phyloP scores from a whole-genome alignment of 2,113 vertebrate genomes.

The Cacatua alba region DNA sequence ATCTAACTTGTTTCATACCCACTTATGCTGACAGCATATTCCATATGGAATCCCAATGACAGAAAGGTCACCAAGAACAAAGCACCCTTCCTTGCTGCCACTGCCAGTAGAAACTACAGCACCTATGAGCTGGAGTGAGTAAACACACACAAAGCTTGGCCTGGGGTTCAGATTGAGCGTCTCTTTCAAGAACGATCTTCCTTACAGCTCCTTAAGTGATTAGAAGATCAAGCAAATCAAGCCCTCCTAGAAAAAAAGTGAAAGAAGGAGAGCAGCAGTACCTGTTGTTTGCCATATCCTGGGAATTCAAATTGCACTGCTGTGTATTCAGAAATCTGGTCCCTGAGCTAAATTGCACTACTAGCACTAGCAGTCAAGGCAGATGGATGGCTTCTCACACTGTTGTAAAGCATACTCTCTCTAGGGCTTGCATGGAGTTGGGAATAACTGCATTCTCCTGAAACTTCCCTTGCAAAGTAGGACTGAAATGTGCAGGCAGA shows the following conservation, averaged over 20 bases:
- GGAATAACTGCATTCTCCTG: neutral
- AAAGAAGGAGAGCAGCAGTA: neutral
- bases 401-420: neutral
- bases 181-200: neutral
- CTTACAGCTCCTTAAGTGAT: neutral
- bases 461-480: neutral
- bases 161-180: neutral
- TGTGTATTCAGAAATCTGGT: neutral
- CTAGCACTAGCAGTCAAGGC: neutral
- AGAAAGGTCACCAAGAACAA: neutral
- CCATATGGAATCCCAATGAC: neutral
- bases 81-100: neutral
- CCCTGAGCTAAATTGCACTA: neutral
- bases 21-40: neutral
- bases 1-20: neutral
- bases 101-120: neutral
- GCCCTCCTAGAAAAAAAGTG: rapidly evolving
- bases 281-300: neutral
- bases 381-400: neutral
- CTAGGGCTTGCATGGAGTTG: neutral
- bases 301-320: neutral
- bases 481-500: neutral
- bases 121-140: neutral
- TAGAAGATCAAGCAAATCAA: neutral
- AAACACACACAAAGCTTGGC: neutral